phyloP scores from a whole-genome alignment of 1,140 invertebrate species.

The Ceratosolen fusciceps region DNA sequence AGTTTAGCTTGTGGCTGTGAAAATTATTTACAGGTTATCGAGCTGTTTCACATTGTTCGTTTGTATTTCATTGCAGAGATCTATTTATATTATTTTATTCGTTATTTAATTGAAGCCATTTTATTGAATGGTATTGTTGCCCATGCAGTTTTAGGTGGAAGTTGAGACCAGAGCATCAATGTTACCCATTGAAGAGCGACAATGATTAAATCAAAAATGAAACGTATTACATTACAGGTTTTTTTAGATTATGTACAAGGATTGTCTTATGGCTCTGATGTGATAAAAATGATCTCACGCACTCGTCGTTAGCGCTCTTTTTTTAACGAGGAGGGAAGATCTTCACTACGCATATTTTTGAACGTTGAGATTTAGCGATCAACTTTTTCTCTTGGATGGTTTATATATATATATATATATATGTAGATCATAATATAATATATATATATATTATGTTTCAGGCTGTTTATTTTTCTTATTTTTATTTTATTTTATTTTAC shows the following conservation, averaged over 20 bases:
- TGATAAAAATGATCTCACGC: conserved; percentile 72
- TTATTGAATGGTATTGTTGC: too few species aligned
- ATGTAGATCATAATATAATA: too few species aligned
- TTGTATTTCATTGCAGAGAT: conserved; percentile 2
- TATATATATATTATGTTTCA: conserved; percentile 25
- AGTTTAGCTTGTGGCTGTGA: neutral
- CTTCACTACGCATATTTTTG: too few species aligned
- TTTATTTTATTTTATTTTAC: conserved; percentile 22
- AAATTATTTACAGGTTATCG: conserved; percentile 24
- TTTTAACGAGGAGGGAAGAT: conserved; percentile 6
- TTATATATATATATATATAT: too few species aligned
- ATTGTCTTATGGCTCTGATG: conserved; percentile 76
- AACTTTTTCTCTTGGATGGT: conserved; percentile 64
- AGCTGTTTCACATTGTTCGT: neutral
- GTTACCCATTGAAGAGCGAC: too few species aligned
- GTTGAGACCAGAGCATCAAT: too few species aligned
- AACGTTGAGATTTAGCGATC: conserved; percentile 51
- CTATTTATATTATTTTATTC: neutral
- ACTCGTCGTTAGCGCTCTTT: conserved; percentile 71
- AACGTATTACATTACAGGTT: conserved; percentile 35
- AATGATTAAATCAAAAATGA: conserved; percentile 23
- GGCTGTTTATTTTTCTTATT: neutral
- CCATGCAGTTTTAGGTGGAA: too few species aligned
- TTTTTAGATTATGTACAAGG: neutral
- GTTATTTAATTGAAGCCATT: neutral